phyloP scores from a whole-genome alignment of 2,888 invertebrate species.

The Drosophila crucigera region DNA sequence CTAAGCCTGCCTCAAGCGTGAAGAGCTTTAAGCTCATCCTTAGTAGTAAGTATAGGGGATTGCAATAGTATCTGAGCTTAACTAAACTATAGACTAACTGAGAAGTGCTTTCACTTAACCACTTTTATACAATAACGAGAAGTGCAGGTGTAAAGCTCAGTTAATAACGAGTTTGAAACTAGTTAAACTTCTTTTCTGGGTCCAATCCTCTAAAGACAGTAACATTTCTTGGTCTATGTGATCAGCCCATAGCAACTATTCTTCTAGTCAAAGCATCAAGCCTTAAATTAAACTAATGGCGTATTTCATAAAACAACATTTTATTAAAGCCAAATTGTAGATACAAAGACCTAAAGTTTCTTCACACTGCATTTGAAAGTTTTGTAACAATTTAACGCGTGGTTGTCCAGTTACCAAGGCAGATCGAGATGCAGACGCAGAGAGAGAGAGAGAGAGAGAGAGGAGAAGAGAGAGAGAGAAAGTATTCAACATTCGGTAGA shows the following conservation, averaged over 20 bases:
- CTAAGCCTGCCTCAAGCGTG: background rate
- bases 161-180: background rate
- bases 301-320: background rate
- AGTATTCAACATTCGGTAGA: slow-evolving; percentile 34
- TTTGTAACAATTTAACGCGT: slow-evolving; percentile 32
- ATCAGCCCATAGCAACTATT: background rate
- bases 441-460: background rate
- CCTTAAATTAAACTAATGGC: background rate
- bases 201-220: background rate
- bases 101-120: background rate
- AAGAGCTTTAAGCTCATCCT: background rate
- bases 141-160: background rate
- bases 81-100: background rate
- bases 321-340: background rate
- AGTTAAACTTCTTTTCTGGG: background rate
- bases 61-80: background rate
- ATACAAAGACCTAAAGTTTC: slow-evolving; percentile 6
- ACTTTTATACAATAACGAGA: background rate
- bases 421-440: background rate
- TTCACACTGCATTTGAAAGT: slow-evolving; percentile 23
- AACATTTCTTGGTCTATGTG: background rate
- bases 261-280: background rate
- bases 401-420: background rate
- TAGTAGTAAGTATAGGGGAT: background rate
- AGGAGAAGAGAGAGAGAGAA: slow-evolving; percentile 6